phyloP scores from a whole-genome alignment of 2,113 vertebrate genomes.

The Cavia aperea region DNA sequence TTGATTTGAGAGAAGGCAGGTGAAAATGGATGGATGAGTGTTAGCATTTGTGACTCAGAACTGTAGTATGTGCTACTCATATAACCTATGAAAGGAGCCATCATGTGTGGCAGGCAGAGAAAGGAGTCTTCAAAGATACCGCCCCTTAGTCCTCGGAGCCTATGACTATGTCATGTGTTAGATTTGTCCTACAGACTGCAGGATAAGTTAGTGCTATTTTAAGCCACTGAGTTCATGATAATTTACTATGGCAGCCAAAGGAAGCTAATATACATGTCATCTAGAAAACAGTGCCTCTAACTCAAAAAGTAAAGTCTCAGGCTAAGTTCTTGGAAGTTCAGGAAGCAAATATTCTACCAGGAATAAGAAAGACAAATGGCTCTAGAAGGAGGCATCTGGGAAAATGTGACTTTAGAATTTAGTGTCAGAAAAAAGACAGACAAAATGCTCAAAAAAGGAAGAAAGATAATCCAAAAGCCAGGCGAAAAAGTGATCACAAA shows the following conservation, averaged over 20 bases:
- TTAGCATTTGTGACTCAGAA: neutral
- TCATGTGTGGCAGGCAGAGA: neutral
- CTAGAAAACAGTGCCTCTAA: neutral
- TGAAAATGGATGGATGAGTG: neutral
- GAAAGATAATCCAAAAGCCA: neutral
- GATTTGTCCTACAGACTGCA: neutral
- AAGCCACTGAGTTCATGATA: neutral
- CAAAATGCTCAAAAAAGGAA: neutral
- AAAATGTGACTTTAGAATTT: neutral
- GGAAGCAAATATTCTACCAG: neutral
- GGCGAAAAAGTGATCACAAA: neutral
- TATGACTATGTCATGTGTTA: neutral
- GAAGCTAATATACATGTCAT: neutral
- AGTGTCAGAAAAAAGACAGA: slow-evolving; percentile 4
- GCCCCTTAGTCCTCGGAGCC: neutral
- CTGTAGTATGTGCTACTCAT: neutral
- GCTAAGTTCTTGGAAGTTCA: neutral
- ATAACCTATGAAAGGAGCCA: neutral
- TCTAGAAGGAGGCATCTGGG: neutral
- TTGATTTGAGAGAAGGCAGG: neutral
- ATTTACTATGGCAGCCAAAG: neutral
- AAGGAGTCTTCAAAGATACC: neutral
- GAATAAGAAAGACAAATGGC: neutral
- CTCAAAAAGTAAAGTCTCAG: neutral
- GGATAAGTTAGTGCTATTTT: neutral